These are phyloP conservation scores for Bradynema listronoti DNA, from an alignment of 1,140 invertebrate genomes.

Conservation along the genomic window DNA sequence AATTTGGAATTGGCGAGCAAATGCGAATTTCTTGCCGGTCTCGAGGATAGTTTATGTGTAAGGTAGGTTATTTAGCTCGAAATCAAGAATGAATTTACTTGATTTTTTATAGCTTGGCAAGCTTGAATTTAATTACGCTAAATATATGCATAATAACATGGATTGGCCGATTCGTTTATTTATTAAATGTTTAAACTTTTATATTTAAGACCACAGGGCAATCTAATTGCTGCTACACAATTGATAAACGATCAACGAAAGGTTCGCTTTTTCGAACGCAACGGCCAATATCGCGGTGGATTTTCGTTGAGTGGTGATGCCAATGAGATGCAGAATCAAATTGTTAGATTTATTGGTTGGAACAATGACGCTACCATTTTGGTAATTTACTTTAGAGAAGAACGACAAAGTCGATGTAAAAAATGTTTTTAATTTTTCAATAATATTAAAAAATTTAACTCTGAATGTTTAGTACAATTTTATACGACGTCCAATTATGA, in stretches of 20 bases:
- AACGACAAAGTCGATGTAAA: constrained; percentile 10
- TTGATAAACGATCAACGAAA: constrained; percentile 57
- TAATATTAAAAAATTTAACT: not conserved
- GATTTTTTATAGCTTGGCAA: too few relatives aligned
- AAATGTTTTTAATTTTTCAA: too few relatives aligned
- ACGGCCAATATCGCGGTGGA: constrained; percentile 78
- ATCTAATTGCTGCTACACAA: constrained; percentile 70
- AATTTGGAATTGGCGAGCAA: constrained; percentile 69
- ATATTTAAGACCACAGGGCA: constrained; percentile 66
- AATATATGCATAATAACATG: too few relatives aligned
- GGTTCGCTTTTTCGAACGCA: constrained; percentile 81
- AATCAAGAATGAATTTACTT: too few relatives aligned
- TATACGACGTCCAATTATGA: constrained; percentile 79
- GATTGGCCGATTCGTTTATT: too few relatives aligned
- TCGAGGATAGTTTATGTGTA: constrained; percentile 70
- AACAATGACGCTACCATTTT: constrained; percentile 28
- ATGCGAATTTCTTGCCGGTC: constrained; percentile 67
- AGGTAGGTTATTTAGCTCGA: constrained; percentile 59
- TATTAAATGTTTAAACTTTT: not conserved
- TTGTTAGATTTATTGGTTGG: constrained; percentile 21
- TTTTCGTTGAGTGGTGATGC: constrained; percentile 69
- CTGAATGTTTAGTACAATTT: constrained; percentile 64
- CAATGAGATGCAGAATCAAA: constrained; percentile 60
- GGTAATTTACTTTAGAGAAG: constrained; percentile 14
- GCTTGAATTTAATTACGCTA: too few relatives aligned